Percentiles rank a stretch among this genome's conserved stretches.
Evolutionary conservation across 1,140 invertebrate genomes (phyloP).

Genomic region (Pseudomyrmex flavicornis): DNA sequence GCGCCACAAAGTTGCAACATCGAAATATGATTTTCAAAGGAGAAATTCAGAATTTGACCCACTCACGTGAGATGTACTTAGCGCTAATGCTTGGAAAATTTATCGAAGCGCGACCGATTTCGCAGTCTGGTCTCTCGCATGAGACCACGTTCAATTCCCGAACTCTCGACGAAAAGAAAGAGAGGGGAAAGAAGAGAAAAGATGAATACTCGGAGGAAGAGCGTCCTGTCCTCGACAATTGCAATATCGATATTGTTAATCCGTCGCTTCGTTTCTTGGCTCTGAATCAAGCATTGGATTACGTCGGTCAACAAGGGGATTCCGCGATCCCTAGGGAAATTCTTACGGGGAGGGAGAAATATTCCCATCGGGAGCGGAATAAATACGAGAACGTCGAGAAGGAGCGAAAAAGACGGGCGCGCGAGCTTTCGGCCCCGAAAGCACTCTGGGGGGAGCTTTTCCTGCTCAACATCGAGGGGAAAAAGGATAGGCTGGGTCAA

Average conservation of each 20-base stretch:
- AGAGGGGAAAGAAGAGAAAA: no score
- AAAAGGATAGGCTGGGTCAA: constrained; percentile 53
- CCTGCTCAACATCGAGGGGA: not conserved
- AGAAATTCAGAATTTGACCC: no score
- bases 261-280: constrained; percentile 64
- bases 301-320: constrained; percentile 68
- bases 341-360: constrained; percentile 31
- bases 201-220: not conserved
- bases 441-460: constrained; percentile 25
- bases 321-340: constrained; percentile 48
- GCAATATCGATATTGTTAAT: constrained; percentile 70
- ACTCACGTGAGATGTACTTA: not conserved
- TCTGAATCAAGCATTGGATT: constrained; percentile 54
- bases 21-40: not conserved
- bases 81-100: constrained; percentile 21
- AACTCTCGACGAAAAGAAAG: not conserved
- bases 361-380: constrained; percentile 33
- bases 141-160: constrained; percentile 32
- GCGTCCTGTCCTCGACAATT: constrained; percentile 9
- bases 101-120: constrained; percentile 23
- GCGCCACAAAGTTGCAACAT: not conserved
- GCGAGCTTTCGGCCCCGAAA: constrained; percentile 49
- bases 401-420: constrained; percentile 25
- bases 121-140: constrained; percentile 16
- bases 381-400: constrained; percentile 24